Evolutionary conservation across 2,888 invertebrate genomes (phyloP), one percentile per base, ranked within the genome.

Genomic region (Ypsolopha sequella): DNA sequence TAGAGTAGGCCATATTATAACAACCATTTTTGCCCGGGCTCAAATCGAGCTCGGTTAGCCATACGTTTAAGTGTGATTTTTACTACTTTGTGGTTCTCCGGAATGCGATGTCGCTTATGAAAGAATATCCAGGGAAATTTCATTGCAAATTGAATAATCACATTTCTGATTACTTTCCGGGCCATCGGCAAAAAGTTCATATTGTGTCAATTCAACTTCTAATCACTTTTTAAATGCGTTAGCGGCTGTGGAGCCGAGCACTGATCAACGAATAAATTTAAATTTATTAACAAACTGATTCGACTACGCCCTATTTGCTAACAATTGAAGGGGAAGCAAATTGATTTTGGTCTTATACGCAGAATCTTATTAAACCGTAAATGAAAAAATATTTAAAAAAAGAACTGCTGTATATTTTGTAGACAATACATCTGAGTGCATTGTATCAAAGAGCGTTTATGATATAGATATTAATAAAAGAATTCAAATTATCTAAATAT

Each of bases 141-240:
- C 62, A 64, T 68, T 67, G 68, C 66, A 81, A 81, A 85, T 82
- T 79, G 73, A 78, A 82, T 84, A 79, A 81, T 79, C 73, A 69
- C 64, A 70, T 72, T 76, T 75, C 70, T 75, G 73, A 82, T 81
- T 79, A 80, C 70, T 65, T 61, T 58, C 56, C 64, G 65, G 56
- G 61, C 66, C 63, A 64, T 66, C 68, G 66, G 81, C 80, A 85
- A 84, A 85, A 85, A 86, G 76, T 84, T 82, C 81, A 76, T 84
- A 84, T 81, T 85, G 84, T 86, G 84, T 82, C 86, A 86, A 85
- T 86, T 80, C 78, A 78, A 85, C 74, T 82, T 84, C 77, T 86
- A 86, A 86, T 84, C 82, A 82, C 82, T 86, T 86, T 86, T 84
- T 84, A 85, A 86, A 84, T 76, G 68, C 80, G 80, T 86, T 86